Evolutionary conservation across 2,888 invertebrate species (phyloP).

Genomic region (Xanthorhoe spadicearia): DNA sequence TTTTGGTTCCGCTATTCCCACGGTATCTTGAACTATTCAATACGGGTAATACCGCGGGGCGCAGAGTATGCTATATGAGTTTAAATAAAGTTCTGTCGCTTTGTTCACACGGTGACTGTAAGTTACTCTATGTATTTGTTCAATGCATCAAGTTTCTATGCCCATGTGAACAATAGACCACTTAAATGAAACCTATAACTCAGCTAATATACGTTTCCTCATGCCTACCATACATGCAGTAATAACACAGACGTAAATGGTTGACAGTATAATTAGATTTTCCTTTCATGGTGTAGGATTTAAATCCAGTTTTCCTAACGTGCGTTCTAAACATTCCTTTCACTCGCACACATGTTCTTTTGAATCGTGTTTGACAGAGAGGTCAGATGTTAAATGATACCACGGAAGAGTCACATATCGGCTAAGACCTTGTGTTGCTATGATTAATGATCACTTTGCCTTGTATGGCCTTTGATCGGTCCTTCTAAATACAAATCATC

Average conservation of each 20-base stretch:
- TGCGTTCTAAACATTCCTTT: conserved; percentile 46
- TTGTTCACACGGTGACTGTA: background rate
- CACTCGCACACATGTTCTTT: conserved; percentile 40
- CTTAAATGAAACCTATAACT: conserved; percentile 39
- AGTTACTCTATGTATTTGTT: conserved; percentile 1
- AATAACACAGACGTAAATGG: conserved; percentile 53
- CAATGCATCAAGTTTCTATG: conserved; percentile 5
- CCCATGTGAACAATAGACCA: conserved; percentile 30
- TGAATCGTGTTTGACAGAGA: conserved; percentile 46
- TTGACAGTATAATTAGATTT: conserved; percentile 56
- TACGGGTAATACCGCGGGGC: too few relatives aligned
- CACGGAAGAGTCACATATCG: conserved; percentile 58
- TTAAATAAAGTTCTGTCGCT: background rate
- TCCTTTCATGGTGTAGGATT: conserved; percentile 57
- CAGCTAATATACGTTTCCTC: conserved; percentile 54
- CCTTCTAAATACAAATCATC: conserved; percentile 34
- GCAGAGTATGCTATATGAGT: background rate
- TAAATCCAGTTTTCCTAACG: conserved; percentile 52
- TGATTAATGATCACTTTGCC: conserved; percentile 55
- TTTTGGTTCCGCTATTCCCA: too few relatives aligned
- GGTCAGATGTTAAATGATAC: conserved; percentile 44
- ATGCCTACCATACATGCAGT: conserved; percentile 48
- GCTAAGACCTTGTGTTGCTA: conserved; percentile 54
- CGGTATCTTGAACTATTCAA: too few relatives aligned
- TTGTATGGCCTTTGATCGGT: conserved; percentile 47